Conservation (phyloP, 2,797 vertebrate species). For the Hirundo rustica region DNA sequence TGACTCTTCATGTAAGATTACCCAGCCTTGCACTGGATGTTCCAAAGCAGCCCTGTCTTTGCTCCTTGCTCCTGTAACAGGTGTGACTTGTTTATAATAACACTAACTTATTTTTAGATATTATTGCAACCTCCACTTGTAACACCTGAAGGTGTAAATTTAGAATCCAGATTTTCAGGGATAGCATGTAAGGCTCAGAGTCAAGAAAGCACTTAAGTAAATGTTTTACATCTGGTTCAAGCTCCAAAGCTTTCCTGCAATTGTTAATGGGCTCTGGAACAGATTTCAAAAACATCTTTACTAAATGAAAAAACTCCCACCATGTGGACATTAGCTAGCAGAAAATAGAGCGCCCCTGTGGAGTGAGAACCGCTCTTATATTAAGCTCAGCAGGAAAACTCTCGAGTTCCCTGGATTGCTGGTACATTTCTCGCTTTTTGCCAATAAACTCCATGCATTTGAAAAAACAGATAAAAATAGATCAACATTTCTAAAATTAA, state of each 20-base stretch:
- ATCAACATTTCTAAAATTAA: neutral
- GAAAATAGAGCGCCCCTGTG: constrained; percentile 27
- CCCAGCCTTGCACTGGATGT: neutral
- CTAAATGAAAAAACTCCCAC: neutral
- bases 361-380: constrained; percentile 34
- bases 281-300: constrained; percentile 6
- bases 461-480: neutral
- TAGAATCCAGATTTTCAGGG: neutral
- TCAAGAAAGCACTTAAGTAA: constrained; percentile 1
- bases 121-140: neutral
- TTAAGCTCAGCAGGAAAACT: constrained; percentile 51
- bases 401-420: neutral
- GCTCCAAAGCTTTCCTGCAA: neutral
- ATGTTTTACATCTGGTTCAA: neutral
- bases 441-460: constrained; percentile 2
- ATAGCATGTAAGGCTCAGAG: neutral
- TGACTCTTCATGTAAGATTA: neutral
- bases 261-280: neutral
- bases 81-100: neutral
- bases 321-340: constrained; percentile 22
- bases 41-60: neutral
- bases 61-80: neutral
- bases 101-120: neutral
- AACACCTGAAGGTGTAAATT: neutral
- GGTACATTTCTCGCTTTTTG: constrained; percentile 18